These are phyloP conservation scores for Vombatus ursinus DNA, from an alignment of 2,113 vertebrate genomes.

Conservation along the genomic window DNA sequence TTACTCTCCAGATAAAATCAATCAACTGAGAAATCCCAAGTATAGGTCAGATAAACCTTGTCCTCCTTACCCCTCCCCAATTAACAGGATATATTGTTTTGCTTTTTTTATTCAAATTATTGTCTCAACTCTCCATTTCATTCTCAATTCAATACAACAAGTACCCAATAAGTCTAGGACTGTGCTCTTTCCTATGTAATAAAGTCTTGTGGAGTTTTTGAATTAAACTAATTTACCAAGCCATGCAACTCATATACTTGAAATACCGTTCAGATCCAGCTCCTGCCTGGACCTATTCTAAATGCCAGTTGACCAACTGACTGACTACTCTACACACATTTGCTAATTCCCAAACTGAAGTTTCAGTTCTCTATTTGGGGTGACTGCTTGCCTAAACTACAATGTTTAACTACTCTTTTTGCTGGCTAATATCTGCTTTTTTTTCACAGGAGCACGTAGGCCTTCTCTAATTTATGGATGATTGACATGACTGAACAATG, in stretches of 20 bases:
- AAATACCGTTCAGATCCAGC: not conserved
- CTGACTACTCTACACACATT: fast-evolving
- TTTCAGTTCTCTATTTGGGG: constrained; percentile 44
- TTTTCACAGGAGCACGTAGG: constrained; percentile 67
- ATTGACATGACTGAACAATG: constrained; percentile 68
- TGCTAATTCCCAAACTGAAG: constrained; percentile 18
- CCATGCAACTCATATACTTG: not conserved
- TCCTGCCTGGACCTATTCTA: not conserved
- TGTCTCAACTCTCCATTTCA: not conserved
- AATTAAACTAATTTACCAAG: not conserved
- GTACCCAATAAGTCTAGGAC: fast-evolving
- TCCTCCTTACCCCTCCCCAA: not conserved
- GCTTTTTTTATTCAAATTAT: not conserved
- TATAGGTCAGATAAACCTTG: not conserved
- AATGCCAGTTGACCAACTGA: not conserved
- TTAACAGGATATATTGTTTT: not conserved
- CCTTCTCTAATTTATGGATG: constrained; percentile 75
- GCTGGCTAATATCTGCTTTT: constrained; percentile 51
- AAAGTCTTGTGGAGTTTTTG: not conserved
- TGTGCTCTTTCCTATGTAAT: fast-evolving
- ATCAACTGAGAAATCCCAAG: not conserved
- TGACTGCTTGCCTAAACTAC: constrained; percentile 68
- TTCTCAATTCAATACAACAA: fast-evolving
- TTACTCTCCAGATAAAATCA: not conserved
- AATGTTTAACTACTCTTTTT: constrained; percentile 73